A percentile compares a stretch with the other conserved stretches of the same genome.
These are phyloP conservation scores for Barnardius zonarius DNA, from an alignment of 2,113 vertebrate genomes.

Conservation along the genomic window DNA sequence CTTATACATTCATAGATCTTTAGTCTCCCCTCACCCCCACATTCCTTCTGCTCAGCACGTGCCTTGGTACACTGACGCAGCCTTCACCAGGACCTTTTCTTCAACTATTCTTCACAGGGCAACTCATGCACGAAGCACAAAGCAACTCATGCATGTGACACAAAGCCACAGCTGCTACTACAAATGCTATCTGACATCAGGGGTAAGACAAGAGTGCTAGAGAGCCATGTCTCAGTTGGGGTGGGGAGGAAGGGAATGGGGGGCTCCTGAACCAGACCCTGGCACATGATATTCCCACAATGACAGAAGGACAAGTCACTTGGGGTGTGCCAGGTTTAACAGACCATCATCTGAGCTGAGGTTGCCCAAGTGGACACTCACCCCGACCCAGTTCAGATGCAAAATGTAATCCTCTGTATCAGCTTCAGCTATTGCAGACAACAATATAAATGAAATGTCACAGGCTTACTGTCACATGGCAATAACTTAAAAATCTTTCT, in stretches of 20 bases:
- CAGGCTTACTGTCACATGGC: rapidly evolving
- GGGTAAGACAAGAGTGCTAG: not conserved
- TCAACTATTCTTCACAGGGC: not conserved
- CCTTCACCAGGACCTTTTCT: not conserved
- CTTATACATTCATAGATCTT: not conserved
- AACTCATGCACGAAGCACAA: not conserved
- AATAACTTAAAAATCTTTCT: not conserved
- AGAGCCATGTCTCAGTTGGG: not conserved
- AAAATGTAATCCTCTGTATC: not conserved
- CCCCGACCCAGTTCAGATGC: not conserved
- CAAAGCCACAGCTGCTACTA: not conserved
- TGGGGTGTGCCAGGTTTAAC: not conserved
- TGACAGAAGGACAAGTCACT: not conserved
- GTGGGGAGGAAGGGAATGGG: not conserved
- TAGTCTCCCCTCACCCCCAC: not conserved
- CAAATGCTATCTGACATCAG: not conserved
- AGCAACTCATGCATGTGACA: not conserved
- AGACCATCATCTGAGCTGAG: not conserved
- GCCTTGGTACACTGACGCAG: not conserved
- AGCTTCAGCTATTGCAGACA: not conserved
- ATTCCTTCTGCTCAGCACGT: not conserved
- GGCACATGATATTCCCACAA: not conserved
- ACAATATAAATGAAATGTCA: not conserved
- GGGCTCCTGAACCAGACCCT: not conserved
- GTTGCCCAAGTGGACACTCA: not conserved